Percentiles rank a stretch among this genome's conserved stretches.
Conservation (phyloP, 2,797 vertebrate genomes). For the Cossypha niveicapilla region DNA sequence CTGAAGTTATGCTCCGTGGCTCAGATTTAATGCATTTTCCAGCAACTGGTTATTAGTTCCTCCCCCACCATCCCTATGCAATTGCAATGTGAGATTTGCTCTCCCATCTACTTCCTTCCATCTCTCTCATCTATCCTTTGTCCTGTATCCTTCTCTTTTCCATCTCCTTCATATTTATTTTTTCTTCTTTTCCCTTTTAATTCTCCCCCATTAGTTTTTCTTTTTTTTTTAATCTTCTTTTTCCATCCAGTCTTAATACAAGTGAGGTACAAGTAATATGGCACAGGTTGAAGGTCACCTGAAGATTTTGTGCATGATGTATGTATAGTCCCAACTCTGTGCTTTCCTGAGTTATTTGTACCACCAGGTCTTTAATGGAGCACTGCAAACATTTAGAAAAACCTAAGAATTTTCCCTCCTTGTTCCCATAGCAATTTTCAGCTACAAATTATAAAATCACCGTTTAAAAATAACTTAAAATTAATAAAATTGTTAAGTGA, state of each 20-base stretch:
- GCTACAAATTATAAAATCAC: neutral
- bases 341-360: neutral
- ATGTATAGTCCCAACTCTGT: neutral
- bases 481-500: neutral
- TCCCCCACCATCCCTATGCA: accelerated
- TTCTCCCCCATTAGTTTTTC: neutral
- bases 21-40: neutral
- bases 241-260: neutral
- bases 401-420: neutral
- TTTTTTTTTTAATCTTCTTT: neutral
- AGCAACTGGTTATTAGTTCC: neutral
- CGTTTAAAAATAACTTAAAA: neutral
- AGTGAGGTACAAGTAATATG: neutral
- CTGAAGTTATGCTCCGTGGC: neutral
- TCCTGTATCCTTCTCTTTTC: neutral
- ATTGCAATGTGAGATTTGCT: neutral
- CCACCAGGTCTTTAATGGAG: neutral
- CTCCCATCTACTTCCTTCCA: neutral
- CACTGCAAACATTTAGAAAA: neutral
- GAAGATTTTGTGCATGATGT: neutral
- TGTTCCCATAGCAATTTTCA: neutral
- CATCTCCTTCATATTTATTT: neutral
- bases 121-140: neutral
- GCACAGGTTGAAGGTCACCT: neutral
- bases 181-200: neutral